phyloP scores from a whole-genome alignment of 2,113 vertebrate genomes.

The Addax nasomaculatus region DNA sequence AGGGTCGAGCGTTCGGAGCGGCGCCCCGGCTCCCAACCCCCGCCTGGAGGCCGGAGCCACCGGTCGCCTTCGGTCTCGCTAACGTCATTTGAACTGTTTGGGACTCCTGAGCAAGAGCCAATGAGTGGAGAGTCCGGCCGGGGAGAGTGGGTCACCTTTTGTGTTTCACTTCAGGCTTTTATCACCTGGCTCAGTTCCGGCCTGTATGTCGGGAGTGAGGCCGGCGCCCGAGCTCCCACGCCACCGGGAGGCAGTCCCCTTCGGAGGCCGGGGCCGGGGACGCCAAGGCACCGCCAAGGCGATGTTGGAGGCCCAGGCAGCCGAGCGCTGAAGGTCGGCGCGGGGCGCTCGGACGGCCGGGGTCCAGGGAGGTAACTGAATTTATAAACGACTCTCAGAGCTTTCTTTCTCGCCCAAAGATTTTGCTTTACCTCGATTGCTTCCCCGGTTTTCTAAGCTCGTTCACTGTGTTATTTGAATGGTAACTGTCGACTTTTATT shows the following conservation, averaged over 20 bases:
- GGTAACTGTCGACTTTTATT: background rate
- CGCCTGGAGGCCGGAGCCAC: rapidly evolving
- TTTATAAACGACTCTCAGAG: background rate
- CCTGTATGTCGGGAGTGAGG: background rate
- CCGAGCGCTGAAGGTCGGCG: background rate
- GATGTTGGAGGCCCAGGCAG: background rate
- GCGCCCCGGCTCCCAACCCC: background rate
- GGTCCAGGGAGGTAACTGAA: constrained; percentile 36
- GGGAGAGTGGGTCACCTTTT: background rate
- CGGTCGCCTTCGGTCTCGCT: background rate
- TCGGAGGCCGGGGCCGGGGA: background rate
- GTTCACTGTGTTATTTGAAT: background rate
- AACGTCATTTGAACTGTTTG: background rate
- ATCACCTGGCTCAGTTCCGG: background rate
- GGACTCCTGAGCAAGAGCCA: background rate
- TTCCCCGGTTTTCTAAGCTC: background rate
- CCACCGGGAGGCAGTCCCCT: background rate
- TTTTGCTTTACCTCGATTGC: background rate
- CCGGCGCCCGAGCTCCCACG: background rate
- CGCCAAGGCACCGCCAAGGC: background rate
- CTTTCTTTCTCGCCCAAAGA: background rate
- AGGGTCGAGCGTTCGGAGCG: background rate
- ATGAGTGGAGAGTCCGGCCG: background rate
- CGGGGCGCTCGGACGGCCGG: background rate
- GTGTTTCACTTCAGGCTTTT: background rate